Percentiles rank a stretch among this genome's conserved stretches.
phyloP scores from a whole-genome alignment of 1,140 invertebrate genomes.

The Pogonomyrmex californicus region DNA sequence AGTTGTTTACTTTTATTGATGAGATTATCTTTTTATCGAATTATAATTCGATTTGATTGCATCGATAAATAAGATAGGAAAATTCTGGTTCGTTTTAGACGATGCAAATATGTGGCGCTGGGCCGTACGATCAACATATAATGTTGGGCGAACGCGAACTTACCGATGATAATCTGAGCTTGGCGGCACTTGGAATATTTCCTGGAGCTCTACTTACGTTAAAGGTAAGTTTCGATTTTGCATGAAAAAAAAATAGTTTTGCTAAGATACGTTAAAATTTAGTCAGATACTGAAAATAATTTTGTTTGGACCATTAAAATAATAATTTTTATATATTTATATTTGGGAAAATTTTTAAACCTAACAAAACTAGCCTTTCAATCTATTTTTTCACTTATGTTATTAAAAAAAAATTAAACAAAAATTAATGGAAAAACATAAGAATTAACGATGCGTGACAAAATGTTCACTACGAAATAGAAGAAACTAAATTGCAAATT shows the following conservation, averaged over 20 bases:
- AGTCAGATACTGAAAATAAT: no score
- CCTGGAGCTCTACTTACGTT: constrained; percentile 83
- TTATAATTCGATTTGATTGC: background rate
- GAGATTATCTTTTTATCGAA: background rate
- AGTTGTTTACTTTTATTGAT: background rate
- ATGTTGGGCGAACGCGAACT: constrained; percentile 83
- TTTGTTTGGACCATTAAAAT: no score
- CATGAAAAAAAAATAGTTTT: no score
- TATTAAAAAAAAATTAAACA: background rate
- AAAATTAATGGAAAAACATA: background rate
- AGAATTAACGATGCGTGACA: background rate
- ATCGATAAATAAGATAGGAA: background rate
- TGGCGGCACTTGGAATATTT: constrained; percentile 83
- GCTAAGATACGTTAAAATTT: no score
- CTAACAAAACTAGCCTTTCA: no score
- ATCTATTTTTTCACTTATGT: background rate
- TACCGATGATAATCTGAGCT: constrained; percentile 81
- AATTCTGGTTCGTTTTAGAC: constrained; percentile 76
- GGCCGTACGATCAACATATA: constrained; percentile 84
- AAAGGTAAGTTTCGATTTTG: constrained; percentile 78
- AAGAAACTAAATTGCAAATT: background rate
- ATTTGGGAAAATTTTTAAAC: no score
- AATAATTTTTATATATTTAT: no score
- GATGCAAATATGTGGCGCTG: constrained; percentile 83
- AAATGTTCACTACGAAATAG: background rate